A percentile compares a stretch with the other conserved stretches of the same genome.
phyloP scores from a whole-genome alignment of 2,888 invertebrate genomes.

The Calliopum simillimum region DNA sequence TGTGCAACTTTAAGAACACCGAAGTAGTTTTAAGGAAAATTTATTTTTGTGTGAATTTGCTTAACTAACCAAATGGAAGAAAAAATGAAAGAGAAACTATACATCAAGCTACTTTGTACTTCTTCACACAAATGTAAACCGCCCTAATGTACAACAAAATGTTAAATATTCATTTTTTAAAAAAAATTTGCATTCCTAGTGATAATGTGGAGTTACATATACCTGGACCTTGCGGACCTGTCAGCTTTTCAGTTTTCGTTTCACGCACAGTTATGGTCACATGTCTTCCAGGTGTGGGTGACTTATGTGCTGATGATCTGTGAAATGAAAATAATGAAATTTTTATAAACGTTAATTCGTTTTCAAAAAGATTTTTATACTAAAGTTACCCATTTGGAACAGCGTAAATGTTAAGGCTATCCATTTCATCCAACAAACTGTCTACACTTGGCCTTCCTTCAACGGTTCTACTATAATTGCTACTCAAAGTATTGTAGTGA shows the following conservation, averaged over 20 bases:
- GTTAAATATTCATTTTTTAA: too few relatives aligned
- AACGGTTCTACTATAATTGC: slow-evolving; percentile 55
- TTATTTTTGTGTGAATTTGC: too few relatives aligned
- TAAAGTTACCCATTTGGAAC: slow-evolving; percentile 78
- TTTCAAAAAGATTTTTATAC: not conserved
- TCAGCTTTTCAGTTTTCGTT: slow-evolving; percentile 72
- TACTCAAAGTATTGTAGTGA: slow-evolving; percentile 61
- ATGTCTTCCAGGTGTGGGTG: slow-evolving; percentile 68
- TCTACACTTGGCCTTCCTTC: slow-evolving; percentile 84
- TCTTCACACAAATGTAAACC: too few relatives aligned
- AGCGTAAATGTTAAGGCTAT: slow-evolving; percentile 70
- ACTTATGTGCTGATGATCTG: slow-evolving; percentile 53
- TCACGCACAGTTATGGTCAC: slow-evolving; percentile 73
- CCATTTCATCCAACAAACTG: slow-evolving; percentile 88
- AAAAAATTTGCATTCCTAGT: too few relatives aligned
- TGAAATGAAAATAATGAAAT: not conserved
- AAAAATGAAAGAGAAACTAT: too few relatives aligned
- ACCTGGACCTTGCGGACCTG: slow-evolving; percentile 65
- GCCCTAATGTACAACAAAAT: too few relatives aligned
- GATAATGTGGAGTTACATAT: slow-evolving; percentile 18
- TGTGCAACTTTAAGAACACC: too few relatives aligned
- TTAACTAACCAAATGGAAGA: too few relatives aligned
- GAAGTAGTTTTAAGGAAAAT: too few relatives aligned
- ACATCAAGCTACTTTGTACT: too few relatives aligned
- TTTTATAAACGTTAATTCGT: not conserved